Percentiles rank a stretch among this genome's conserved stretches.
Conservation (phyloP, 2,113 vertebrate genomes). For the Cavia aperea region DNA sequence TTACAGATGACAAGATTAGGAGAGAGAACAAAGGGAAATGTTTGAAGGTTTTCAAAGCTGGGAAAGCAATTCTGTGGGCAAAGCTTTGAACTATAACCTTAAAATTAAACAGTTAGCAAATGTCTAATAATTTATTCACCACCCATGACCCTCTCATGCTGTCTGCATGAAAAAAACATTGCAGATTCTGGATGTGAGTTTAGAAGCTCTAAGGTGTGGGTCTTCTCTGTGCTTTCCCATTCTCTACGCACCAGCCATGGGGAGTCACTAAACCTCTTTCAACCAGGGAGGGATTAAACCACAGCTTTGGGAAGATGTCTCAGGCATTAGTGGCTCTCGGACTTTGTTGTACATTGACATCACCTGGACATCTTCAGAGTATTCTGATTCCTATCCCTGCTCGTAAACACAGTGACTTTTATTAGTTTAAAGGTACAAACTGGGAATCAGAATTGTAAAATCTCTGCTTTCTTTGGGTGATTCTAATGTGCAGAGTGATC, state of each 20-base stretch:
- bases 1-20: neutral
- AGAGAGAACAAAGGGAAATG: neutral
- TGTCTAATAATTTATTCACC: neutral
- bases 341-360: neutral
- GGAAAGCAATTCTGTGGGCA: neutral
- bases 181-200: neutral
- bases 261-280: neutral
- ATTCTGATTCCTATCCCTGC: neutral
- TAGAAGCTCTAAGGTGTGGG: neutral
- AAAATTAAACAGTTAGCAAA: neutral
- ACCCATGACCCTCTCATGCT: neutral
- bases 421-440: neutral
- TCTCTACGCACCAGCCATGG: neutral
- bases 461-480: neutral
- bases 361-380: neutral
- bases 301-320: neutral
- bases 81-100: neutral
- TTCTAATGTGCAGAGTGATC: neutral
- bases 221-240: neutral
- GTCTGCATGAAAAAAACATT: neutral
- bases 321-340: neutral
- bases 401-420: neutral
- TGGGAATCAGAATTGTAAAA: conserved; percentile 12
- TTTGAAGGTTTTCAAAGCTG: neutral
- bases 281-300: neutral